Conservation (phyloP, 2,888 invertebrate species). For the Lithophane leautieri region DNA sequence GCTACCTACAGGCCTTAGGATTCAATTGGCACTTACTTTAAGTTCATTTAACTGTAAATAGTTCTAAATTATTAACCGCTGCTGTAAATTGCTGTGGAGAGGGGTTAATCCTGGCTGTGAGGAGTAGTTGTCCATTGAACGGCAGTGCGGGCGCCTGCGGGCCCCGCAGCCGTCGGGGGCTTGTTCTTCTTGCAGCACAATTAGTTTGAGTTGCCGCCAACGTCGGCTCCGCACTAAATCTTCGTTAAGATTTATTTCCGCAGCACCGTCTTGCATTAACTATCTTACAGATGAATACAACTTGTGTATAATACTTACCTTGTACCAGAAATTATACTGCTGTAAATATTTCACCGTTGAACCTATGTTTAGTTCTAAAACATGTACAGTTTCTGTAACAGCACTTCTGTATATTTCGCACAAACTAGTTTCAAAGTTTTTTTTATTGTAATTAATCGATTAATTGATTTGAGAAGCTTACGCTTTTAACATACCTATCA, state of each 20-base stretch:
- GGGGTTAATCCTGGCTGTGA: constrained; percentile 89
- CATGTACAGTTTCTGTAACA: constrained; percentile 91
- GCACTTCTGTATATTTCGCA: constrained; percentile 91
- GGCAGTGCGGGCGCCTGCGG: constrained; percentile 71
- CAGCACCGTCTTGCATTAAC: constrained; percentile 90
- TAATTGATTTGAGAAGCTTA: constrained; percentile 90
- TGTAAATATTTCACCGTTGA: constrained; percentile 90
- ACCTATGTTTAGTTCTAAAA: constrained; percentile 91
- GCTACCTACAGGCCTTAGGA: constrained; percentile 90
- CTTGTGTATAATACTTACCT: constrained; percentile 88
- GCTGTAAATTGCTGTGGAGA: constrained; percentile 89
- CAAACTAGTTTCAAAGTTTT: constrained; percentile 89
- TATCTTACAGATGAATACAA: constrained; percentile 87
- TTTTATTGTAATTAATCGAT: constrained; percentile 87
- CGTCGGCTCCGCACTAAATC: constrained; percentile 89
- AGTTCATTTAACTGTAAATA: constrained; percentile 89
- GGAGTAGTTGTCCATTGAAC: constrained; percentile 90
- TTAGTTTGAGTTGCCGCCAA: constrained; percentile 93
- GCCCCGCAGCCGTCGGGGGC: constrained; percentile 82
- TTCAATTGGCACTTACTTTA: constrained; percentile 90
- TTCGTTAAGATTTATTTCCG: constrained; percentile 90
- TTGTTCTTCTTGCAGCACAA: constrained; percentile 93
- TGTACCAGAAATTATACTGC: constrained; percentile 87
- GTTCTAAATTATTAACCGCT: constrained; percentile 89
- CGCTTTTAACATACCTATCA: constrained; percentile 89